phyloP scores from a whole-genome alignment of 2,113 vertebrate genomes.

The Phalacrocorax aristotelis region DNA sequence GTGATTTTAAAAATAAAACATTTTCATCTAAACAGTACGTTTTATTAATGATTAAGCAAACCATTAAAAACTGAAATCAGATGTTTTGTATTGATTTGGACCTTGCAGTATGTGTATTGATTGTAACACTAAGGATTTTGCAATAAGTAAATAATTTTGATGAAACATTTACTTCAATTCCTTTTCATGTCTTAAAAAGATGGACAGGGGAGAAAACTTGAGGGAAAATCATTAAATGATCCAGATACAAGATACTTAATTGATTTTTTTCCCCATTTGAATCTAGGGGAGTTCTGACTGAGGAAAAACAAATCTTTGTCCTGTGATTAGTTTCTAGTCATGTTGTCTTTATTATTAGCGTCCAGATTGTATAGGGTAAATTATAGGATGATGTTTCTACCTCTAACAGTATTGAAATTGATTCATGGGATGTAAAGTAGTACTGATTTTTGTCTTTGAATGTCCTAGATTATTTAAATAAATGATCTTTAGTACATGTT shows the following conservation, averaged over 20 bases:
- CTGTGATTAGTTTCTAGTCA: background rate
- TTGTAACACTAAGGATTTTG: background rate
- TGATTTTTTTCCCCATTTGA: background rate
- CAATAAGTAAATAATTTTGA: background rate
- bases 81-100: background rate
- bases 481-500: background rate
- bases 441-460: constrained; percentile 1
- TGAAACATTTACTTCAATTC: background rate
- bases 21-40: constrained; percentile 15
- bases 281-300: background rate
- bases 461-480: background rate
- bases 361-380: background rate
- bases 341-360: background rate
- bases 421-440: background rate
- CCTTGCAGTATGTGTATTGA: background rate
- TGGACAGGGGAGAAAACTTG: background rate
- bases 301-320: background rate
- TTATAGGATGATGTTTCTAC: background rate
- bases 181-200: background rate
- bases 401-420: background rate
- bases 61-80: background rate
- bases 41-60: constrained; percentile 39
- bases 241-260: background rate
- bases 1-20: background rate
- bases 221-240: background rate